A percentile compares a stretch with the other conserved stretches of the same genome.
These are phyloP conservation scores for Apostichopus californicus DNA, from an alignment of 35 echinoderm and acorn worm genomes.

Conservation along the genomic window DNA sequence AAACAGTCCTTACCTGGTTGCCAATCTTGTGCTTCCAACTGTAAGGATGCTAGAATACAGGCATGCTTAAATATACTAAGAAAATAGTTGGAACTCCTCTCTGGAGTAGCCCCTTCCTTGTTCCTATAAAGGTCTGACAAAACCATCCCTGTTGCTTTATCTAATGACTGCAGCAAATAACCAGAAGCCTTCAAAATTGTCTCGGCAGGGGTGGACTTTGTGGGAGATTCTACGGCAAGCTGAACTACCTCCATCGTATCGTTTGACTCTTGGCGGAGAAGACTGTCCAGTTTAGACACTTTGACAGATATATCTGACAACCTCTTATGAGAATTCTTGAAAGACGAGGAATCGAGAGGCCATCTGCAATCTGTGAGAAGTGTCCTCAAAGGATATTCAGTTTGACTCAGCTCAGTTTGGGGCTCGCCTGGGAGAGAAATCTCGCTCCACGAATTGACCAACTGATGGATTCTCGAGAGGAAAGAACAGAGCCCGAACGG, in stretches of 20 bases:
- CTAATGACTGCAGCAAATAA: slow-evolving; percentile 73
- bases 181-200: slow-evolving; percentile 62
- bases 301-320: slow-evolving; percentile 3
- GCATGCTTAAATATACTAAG: slow-evolving; percentile 87
- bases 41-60: slow-evolving; percentile 82
- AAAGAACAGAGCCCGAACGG: background rate
- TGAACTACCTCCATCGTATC: background rate
- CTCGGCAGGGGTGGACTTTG: background rate
- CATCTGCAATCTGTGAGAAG: background rate
- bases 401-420: background rate
- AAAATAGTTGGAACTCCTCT: slow-evolving; percentile 75
- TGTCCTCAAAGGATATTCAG: background rate
- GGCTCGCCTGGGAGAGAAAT: background rate
- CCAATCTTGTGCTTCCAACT: slow-evolving; percentile 80
- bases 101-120: slow-evolving; percentile 18
- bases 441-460: background rate
- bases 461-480: background rate
- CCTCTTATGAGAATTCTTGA: slow-evolving; percentile 3
- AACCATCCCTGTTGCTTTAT: slow-evolving; percentile 44
- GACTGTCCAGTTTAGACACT: background rate
- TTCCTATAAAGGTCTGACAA: slow-evolving; percentile 22
- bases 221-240: background rate
- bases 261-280: slow-evolving; percentile 1
- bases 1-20: slow-evolving; percentile 65
- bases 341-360: background rate